Base-by-base conservation (phyloP, 2,797 vertebrate genomes). In the Lepidocolaptes lacrymiger region DNA sequence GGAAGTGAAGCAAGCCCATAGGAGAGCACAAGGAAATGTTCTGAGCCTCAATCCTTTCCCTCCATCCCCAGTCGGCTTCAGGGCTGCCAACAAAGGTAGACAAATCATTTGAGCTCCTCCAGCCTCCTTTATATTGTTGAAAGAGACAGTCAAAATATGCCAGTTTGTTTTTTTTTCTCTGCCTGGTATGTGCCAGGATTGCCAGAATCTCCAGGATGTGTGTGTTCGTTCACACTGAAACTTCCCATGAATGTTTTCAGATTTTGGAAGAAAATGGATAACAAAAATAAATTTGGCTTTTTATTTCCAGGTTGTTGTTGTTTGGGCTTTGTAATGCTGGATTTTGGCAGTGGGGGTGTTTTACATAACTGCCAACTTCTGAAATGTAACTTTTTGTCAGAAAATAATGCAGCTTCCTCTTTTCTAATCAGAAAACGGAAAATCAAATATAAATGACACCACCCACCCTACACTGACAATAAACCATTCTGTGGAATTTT, bases 341-440 rank as follows among this genome's bases (percentile, higher is more conserved):
- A 37, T 69, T 91, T 92, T 87, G 37, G 46, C 46, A 55, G 36
- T 43, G 58, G 9, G 24, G 22, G 3, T 77, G 49, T 83, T 95
- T 93, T 85, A 71, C 56, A 87, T 92, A 89, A 73, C 81, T n/a
- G 67, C 78, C 89, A 87, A 56, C 64, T 79, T 85, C 86, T 89
- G 59, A 89, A 94, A 92, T 52, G 63, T 62, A 86, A 82, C 55
- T 88, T 93, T 89, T 86, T 71, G 46, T 89, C 15, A 59, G 77
- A 95, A 95, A 96, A 88, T 55, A 89, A 82, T 1, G 8, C 56
- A 28, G 75, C 75, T 96, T 96, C 94, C 92, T 89, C 75, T 92
- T 92, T 83, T 80, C 79, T 91, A 91, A 93, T 93, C 89, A 89
- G 58, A 95, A 92, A 91, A 88, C 1, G 56, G 94, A 93, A 96